Conservation (phyloP, 2,888 invertebrate species). For the Sminthurinus aureus region DNA sequence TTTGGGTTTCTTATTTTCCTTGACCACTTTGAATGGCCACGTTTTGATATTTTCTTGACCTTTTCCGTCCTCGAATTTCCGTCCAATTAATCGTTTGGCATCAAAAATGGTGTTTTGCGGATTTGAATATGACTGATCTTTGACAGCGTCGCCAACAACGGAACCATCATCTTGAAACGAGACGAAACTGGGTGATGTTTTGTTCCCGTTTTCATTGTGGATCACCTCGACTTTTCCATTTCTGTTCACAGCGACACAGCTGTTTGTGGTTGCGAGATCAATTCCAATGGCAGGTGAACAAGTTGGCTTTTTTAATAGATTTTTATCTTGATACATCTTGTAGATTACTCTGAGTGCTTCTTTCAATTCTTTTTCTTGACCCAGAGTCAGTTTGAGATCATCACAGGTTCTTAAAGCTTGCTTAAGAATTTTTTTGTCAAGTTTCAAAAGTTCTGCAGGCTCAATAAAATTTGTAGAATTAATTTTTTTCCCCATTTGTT, state of each 20-base stretch:
- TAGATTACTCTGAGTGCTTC: constrained; percentile 16
- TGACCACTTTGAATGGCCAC: constrained; percentile 57
- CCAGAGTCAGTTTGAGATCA: background rate
- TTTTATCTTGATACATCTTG: constrained; percentile 12
- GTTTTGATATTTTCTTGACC: background rate
- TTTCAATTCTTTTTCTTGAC: constrained; percentile 22
- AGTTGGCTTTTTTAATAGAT: background rate
- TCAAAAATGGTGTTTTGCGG: background rate
- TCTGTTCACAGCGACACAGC: background rate
- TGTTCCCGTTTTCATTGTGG: background rate
- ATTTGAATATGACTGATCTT: background rate
- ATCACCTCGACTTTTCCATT: too few relatives aligned
- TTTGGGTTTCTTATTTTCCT: constrained; percentile 61
- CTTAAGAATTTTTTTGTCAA: background rate
- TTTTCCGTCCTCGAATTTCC: constrained; percentile 59
- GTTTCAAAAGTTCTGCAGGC: background rate
- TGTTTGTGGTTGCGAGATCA: constrained; percentile 6
- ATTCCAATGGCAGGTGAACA: constrained; percentile 17
- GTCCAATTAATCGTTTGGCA: constrained; percentile 12
- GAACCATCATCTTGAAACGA: background rate
- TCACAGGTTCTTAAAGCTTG: background rate
- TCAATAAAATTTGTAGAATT: background rate
- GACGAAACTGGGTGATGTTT: too few relatives aligned
- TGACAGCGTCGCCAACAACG: background rate
- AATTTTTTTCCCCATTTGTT: constrained; percentile 20